These are phyloP conservation scores for Caretta caretta DNA, from an alignment of 2,113 vertebrate species.

Conservation along the genomic window DNA sequence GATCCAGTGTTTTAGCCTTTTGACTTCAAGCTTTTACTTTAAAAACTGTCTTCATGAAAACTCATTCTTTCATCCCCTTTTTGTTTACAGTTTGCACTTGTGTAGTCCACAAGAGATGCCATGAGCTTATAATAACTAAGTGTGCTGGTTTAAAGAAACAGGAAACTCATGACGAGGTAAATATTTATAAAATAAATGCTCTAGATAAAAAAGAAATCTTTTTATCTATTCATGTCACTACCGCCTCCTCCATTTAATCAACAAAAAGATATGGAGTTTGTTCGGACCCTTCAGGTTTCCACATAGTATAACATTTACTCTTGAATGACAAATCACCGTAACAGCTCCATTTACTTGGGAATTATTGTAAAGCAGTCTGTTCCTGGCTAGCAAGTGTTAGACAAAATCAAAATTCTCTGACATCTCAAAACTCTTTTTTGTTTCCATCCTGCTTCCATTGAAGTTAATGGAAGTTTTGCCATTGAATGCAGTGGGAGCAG, in stretches of 20 bases:
- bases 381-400: background rate
- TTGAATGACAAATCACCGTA: background rate
- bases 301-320: background rate
- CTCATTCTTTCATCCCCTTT: constrained; percentile 22
- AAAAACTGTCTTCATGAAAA: background rate
- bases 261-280: background rate
- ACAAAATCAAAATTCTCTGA: background rate
- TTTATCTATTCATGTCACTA: constrained; percentile 23
- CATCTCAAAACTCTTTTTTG: background rate
- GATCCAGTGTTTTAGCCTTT: background rate
- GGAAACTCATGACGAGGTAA: constrained; percentile 95
- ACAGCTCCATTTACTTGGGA: background rate
- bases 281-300: background rate
- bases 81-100: constrained; percentile 94
- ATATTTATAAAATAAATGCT: constrained; percentile 56
- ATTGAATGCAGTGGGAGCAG: background rate
- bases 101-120: constrained; percentile 98
- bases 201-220: constrained; percentile 12
- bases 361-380: background rate
- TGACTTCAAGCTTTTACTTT: constrained; percentile 6
- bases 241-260: constrained; percentile 36
- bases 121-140: constrained; percentile 98
- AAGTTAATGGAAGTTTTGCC: background rate
- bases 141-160: constrained; percentile 98
- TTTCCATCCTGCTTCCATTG: background rate